Percentiles rank a stretch among this genome's conserved stretches.
These are phyloP conservation scores for Epizoanthus rinbou DNA, from an alignment of 92 coral and sea anemone genomes.

Conservation along the genomic window DNA sequence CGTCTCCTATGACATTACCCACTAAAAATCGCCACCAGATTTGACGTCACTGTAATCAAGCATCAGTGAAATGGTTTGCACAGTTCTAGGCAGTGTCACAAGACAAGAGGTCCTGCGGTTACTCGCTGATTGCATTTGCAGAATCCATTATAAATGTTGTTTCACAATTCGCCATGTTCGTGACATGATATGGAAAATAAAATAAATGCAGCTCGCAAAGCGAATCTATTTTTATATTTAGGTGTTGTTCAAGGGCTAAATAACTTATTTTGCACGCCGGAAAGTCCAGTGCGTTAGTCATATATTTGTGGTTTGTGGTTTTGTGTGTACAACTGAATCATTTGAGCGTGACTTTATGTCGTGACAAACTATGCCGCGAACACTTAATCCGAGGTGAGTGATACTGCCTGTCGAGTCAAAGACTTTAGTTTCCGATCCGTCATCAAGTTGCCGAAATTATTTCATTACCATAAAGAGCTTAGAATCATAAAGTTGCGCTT, in stretches of 20 bases:
- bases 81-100: neutral
- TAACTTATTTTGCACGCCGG: neutral
- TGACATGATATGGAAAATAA: constrained; percentile 1
- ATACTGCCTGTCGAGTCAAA: neutral
- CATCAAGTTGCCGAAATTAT: constrained; percentile 36
- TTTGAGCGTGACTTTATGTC: constrained; percentile 31
- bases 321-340: neutral
- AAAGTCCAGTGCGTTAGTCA: neutral
- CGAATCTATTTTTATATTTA: neutral
- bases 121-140: neutral
- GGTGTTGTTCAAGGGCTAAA: neutral
- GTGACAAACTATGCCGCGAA: constrained; percentile 34
- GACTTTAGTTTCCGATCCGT: constrained; percentile 33
- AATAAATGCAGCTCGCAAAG: neutral
- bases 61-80: neutral
- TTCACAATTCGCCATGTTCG: too few relatives aligned
- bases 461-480: constrained; percentile 38
- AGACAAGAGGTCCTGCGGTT: neutral
- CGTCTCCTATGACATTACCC: neutral
- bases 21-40: neutral
- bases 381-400: constrained; percentile 25
- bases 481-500: constrained; percentile 19
- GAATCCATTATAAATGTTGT: neutral
- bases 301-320: neutral
- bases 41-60: neutral